Evolutionary conservation across 1,140 invertebrate genomes (phyloP).

Genomic region (Diplogasteroides magnus): DNA sequence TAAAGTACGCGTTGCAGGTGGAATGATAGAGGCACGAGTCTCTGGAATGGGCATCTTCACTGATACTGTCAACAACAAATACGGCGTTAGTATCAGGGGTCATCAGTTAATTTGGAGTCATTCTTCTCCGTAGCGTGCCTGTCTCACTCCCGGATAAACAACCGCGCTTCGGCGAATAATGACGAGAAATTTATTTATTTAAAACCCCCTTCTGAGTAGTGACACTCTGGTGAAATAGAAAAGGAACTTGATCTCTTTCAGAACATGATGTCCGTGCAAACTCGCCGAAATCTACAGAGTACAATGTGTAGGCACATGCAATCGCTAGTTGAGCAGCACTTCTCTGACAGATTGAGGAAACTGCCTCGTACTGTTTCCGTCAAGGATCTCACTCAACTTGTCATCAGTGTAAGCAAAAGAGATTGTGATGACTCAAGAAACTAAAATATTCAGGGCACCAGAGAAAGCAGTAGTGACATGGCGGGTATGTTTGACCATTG

Average conservation of each 20-base stretch:
- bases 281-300: constrained; percentile 16
- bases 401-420: constrained; percentile 16
- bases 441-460: too few species aligned
- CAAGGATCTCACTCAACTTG: constrained; percentile 17
- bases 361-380: constrained; percentile 20
- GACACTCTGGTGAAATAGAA: not conserved
- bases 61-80: constrained; percentile 33
- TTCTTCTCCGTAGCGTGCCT: not conserved
- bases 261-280: constrained; percentile 16
- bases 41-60: constrained; percentile 33
- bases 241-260: constrained; percentile 7
- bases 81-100: constrained; percentile 12
- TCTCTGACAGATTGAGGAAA: constrained; percentile 16
- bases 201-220: too few species aligned
- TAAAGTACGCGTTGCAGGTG: constrained; percentile 3
- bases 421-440: too few species aligned
- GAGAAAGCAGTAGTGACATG: too few species aligned
- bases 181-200: too few species aligned
- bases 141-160: too few species aligned
- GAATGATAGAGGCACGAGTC: constrained; percentile 29
- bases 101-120: constrained; percentile 1
- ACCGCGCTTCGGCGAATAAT: too few species aligned
- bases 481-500: too few species aligned
- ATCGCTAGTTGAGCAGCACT: constrained; percentile 20
- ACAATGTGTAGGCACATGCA: constrained; percentile 29